These are phyloP conservation scores for Fratercula arctica DNA, from an alignment of 2,797 vertebrate genomes.

Conservation along the genomic window DNA sequence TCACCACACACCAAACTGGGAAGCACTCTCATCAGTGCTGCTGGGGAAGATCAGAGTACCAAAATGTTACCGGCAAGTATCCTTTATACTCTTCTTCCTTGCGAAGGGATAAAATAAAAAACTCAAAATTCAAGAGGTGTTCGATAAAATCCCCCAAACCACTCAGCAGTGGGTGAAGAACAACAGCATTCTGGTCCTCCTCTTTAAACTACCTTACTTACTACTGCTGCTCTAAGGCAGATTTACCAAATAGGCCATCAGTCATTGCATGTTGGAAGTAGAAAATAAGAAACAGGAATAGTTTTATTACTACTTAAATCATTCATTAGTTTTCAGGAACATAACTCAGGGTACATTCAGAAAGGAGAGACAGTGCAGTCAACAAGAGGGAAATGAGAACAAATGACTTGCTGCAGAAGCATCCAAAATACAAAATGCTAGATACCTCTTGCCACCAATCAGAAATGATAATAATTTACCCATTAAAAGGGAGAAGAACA, in stretches of 20 bases:
- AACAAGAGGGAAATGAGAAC: background rate
- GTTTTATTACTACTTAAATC: background rate
- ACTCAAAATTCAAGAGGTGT: too few relatives aligned
- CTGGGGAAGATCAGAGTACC: background rate
- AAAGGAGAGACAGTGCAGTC: background rate
- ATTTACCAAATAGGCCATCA: background rate
- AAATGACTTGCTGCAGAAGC: fast-evolving
- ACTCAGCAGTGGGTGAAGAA: background rate
- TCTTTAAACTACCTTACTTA: background rate
- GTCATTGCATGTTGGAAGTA: fast-evolving
- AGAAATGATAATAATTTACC: background rate
- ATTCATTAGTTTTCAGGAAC: background rate
- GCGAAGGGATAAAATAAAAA: background rate
- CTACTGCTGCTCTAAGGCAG: background rate
- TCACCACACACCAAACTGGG: background rate
- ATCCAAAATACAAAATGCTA: background rate
- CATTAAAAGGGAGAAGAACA: background rate
- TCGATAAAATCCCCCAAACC: background rate
- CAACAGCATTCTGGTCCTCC: background rate
- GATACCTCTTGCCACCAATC: background rate
- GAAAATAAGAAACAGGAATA: background rate
- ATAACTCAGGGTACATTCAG: background rate
- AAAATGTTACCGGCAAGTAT: fast-evolving
- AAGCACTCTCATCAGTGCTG: fast-evolving
- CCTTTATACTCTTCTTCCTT: background rate